phyloP scores from a whole-genome alignment of 37 sponge, comb jelly and placozoan genomes.

The Oopsacas minuta region DNA sequence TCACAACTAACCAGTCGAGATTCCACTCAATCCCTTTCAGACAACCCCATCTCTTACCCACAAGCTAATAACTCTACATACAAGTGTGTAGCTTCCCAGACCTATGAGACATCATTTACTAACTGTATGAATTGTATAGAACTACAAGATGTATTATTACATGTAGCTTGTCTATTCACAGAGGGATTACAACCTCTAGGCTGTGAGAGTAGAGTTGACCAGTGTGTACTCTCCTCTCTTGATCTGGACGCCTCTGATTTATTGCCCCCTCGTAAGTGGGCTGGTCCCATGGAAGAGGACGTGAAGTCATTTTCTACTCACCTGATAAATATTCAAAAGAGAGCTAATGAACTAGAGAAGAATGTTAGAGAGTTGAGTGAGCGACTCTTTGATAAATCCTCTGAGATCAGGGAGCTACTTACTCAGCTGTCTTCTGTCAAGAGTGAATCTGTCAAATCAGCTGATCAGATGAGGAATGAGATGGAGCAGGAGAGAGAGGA shows the following conservation, averaged over 20 bases:
- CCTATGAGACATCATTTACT: neutral
- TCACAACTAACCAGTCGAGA: neutral
- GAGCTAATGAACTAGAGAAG: neutral
- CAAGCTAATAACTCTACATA: neutral
- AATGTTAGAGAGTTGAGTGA: neutral
- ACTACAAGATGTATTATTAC: neutral
- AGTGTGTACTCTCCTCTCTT: neutral
- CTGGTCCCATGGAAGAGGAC: constrained; percentile 4
- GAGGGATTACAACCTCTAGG: neutral
- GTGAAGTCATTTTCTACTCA: neutral
- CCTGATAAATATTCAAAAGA: neutral
- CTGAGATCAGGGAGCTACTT: neutral
- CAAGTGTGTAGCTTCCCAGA: neutral
- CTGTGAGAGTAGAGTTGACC: neutral
- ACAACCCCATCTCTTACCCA: neutral
- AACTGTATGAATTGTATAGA: neutral
- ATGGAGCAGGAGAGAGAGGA: neutral
- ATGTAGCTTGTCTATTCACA: neutral
- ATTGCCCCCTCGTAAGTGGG: neutral
- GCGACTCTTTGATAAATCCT: neutral
- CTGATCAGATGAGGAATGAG: neutral
- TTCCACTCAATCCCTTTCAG: neutral
- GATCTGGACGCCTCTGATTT: neutral
- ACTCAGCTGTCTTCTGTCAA: neutral
- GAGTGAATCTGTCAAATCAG: neutral